A percentile compares a stretch with the other conserved stretches of the same genome.
phyloP scores from a whole-genome alignment of 2,888 invertebrate species.

The Drosophila acutilabella region DNA sequence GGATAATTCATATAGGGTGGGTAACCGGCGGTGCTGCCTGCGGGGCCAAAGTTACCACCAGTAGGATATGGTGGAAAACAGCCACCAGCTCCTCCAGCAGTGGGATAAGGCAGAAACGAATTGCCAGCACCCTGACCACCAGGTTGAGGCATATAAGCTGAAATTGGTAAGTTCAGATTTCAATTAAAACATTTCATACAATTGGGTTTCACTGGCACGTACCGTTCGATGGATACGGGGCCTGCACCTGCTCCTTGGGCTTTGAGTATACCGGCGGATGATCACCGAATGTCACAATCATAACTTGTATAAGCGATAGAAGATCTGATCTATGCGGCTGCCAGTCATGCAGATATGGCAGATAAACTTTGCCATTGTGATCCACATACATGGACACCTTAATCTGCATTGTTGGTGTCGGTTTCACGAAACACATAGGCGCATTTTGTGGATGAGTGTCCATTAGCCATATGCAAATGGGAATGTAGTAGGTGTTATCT shows the following conservation, averaged over 20 bases:
- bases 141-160: constrained; percentile 85
- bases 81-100: constrained; percentile 68
- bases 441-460: constrained; percentile 99
- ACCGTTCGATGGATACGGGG: constrained; percentile 86
- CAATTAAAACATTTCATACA: background rate
- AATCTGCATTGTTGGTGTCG: constrained; percentile 97
- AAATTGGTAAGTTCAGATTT: background rate
- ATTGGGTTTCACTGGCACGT: constrained; percentile 20
- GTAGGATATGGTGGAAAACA: constrained; percentile 85
- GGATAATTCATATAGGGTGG: constrained; percentile 86
- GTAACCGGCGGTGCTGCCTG: constrained; percentile 84
- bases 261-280: constrained; percentile 96
- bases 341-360: constrained; percentile 99
- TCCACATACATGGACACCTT: constrained; percentile 98
- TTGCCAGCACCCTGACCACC: constrained; percentile 65
- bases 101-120: constrained; percentile 87
- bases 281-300: constrained; percentile 97
- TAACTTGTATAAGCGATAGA: constrained; percentile 94
- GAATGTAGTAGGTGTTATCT: constrained; percentile 96
- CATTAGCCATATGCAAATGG: constrained; percentile 97
- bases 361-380: constrained; percentile 96
- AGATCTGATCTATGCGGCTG: constrained; percentile 92
- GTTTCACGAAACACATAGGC: constrained; percentile 97
- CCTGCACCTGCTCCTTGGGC: constrained; percentile 86
- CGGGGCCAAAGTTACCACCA: constrained; percentile 81